Base-by-base conservation (phyloP, 23 tunicate genomes). In the Ascidia mentula region DNA sequence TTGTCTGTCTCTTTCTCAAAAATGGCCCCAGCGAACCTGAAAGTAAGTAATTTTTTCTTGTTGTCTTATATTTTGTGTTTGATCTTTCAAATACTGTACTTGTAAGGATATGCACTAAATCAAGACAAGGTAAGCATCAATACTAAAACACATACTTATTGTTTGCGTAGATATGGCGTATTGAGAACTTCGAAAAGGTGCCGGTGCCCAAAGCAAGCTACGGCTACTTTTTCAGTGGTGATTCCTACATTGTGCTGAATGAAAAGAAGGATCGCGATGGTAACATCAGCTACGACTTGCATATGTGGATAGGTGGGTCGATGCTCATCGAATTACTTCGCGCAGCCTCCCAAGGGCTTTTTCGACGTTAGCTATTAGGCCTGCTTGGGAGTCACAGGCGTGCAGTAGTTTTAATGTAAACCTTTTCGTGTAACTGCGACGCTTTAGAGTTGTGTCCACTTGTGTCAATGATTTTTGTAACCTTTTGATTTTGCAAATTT, bases 171-270 rank as follows among this genome's bases (percentile, higher is more conserved):
- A 79, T 89, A 26, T 89, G 95, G 95, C 61, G 89, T 65, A 84
- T 89, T 13, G 95, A 89, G 78, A 84, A 89, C 46, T 89, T 89
- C 69, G 89, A 89, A 71, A 82, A 37, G 80, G 87, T 71, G 12
- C 60, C 53, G 31, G 79, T 83, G 5, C 89, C 89, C 6, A 72
- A 37, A 31, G 34, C 36, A 24, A 24, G n/a, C 38, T 89, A 75
- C 72, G 95, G 95, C 24, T 46, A 84, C 34, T 89, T 89, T 45
- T 89, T 32, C 82, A 84, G 74, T 74, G 95, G 95, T 1, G 95
- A 89, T 77, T 89, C 95, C 74, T 89, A 89, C 82, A 79, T 89
- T 31, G 89, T 89, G 9, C 33, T 89, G 81, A 82, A 88, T 46
- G 79, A 82, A 36, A 82, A 35, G 46, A 24, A 77, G 13, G 82